Evolutionary conservation across 2,888 invertebrate genomes (phyloP).

Genomic region (Slavum lentiscoides): DNA sequence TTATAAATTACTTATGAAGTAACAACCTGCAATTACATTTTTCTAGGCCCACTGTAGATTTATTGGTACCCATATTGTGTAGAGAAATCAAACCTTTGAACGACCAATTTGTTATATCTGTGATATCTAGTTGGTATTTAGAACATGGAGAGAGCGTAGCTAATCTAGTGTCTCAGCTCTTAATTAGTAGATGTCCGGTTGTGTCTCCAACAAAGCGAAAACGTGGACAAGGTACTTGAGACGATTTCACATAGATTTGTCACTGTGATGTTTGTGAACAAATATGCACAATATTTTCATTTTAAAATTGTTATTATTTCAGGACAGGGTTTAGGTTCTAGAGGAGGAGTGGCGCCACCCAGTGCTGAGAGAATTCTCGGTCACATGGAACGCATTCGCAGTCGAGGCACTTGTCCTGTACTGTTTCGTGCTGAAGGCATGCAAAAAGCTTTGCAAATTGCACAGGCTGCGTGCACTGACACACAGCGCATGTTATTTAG

Average conservation of each 20-base stretch:
- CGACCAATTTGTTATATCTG: conserved; percentile 88
- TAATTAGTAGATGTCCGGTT: conserved; percentile 81
- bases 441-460: conserved; percentile 87
- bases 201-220: conserved; percentile 91
- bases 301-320: conserved; percentile 19
- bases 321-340: conserved; percentile 56
- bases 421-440: conserved; percentile 77
- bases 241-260: conserved; percentile 20
- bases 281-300: background rate
- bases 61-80: conserved; percentile 81
- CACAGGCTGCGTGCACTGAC: conserved; percentile 85
- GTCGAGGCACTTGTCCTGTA: conserved; percentile 52
- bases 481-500: conserved; percentile 87
- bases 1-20: background rate
- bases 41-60: conserved; percentile 77
- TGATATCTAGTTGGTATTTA: conserved; percentile 91
- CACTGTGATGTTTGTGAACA: conserved; percentile 18
- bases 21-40: conserved; percentile 24
- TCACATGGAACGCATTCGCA: conserved; percentile 79
- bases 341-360: conserved; percentile 56
- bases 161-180: conserved; percentile 76
- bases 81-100: conserved; percentile 72
- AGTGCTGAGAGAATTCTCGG: conserved; percentile 71
- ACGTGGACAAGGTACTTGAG: conserved; percentile 61
- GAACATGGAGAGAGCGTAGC: conserved; percentile 87